These are phyloP conservation scores for Camponotus vicinus DNA, from an alignment of 1,140 invertebrate genomes.

Conservation along the genomic window DNA sequence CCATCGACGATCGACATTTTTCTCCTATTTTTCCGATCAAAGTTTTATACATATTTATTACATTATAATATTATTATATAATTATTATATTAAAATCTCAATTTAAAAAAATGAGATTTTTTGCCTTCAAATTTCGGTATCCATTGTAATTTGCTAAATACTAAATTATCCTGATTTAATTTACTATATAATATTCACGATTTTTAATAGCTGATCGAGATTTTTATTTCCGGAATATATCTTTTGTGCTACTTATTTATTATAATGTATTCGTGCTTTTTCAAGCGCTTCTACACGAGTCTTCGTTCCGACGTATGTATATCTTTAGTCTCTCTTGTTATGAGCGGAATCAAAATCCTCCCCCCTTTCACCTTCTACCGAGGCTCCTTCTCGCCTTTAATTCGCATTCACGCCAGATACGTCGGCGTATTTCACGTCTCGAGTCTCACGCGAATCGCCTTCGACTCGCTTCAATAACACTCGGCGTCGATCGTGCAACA, in stretches of 20 bases:
- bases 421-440: slow-evolving; percentile 55
- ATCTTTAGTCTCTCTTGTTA: slow-evolving; percentile 45
- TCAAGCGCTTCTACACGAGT: not conserved
- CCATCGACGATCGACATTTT: not conserved
- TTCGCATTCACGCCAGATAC: slow-evolving; percentile 59
- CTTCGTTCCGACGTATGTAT: not conserved
- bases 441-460: slow-evolving; percentile 45
- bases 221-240: not conserved
- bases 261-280: not conserved
- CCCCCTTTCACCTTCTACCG: slow-evolving; percentile 2
- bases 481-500: not conserved
- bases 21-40: not conserved
- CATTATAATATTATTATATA: too few relatives aligned
- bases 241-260: not conserved
- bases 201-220: not conserved
- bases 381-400: slow-evolving; percentile 24
- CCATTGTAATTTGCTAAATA: too few relatives aligned
- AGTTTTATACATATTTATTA: too few relatives aligned
- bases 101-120: not conserved
- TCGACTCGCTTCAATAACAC: slow-evolving; percentile 56
- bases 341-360: slow-evolving; percentile 35
- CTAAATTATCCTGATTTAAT: not conserved
- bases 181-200: not conserved
- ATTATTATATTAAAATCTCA: too few relatives aligned
- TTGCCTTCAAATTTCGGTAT: not conserved